These are phyloP conservation scores for Lucifuga dentata DNA, from an alignment of 2,113 vertebrate species.

Conservation along the genomic window DNA sequence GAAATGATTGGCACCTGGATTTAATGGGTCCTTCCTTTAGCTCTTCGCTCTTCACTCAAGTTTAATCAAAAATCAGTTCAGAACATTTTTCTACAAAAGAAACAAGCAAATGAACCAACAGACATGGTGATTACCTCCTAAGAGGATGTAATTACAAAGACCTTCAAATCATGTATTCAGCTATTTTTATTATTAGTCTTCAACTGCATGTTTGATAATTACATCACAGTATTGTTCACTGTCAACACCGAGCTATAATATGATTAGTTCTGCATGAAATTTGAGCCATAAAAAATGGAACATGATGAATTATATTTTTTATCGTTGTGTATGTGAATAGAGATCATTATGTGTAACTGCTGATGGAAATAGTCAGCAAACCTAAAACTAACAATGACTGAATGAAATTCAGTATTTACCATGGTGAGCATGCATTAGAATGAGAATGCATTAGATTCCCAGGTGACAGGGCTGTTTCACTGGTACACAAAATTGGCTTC, in stretches of 20 bases:
- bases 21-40: no score
- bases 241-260: slow-evolving; percentile 13
- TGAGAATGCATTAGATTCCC: slow-evolving; percentile 27
- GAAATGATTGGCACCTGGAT: no score
- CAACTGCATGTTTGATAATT: neutral
- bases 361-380: slow-evolving; percentile 14
- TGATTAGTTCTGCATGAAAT: slow-evolving; percentile 4
- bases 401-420: slow-evolving; percentile 39
- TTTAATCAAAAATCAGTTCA: no score
- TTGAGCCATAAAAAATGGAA: neutral
- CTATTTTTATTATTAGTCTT: no score
- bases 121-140: no score
- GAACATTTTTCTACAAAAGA: no score
- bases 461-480: slow-evolving; percentile 23
- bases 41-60: no score
- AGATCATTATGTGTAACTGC: slow-evolving; percentile 15
- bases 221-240: slow-evolving; percentile 3
- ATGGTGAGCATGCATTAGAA: neutral
- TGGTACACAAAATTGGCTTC: slow-evolving; percentile 19
- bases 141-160: no score
- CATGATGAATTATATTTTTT: slow-evolving; percentile 9
- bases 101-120: no score
- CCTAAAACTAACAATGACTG: slow-evolving; percentile 18
- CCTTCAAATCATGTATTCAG: no score
- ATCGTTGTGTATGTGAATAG: neutral